phyloP scores from a whole-genome alignment of 2,113 vertebrate genomes.

The Pao palembangensis region DNA sequence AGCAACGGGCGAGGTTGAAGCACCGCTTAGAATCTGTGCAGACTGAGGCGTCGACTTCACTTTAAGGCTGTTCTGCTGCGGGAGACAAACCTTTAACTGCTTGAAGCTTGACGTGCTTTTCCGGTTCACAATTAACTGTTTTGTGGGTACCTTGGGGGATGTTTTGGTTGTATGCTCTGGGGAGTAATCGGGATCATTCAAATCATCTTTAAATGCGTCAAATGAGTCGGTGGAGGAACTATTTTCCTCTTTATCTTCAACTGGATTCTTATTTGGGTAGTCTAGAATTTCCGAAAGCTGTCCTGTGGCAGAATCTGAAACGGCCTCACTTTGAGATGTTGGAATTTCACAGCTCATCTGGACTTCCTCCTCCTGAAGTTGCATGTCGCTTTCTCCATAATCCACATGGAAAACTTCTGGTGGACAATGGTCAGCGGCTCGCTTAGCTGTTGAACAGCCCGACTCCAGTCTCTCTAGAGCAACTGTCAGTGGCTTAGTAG shows the following conservation, averaged over 20 bases:
- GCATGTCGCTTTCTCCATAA: slow-evolving; percentile 21
- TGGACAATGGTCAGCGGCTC: neutral
- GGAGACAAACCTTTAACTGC: slow-evolving; percentile 20
- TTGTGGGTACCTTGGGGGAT: slow-evolving; percentile 11
- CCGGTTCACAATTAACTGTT: slow-evolving; percentile 14
- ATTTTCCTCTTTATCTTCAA: slow-evolving; percentile 13
- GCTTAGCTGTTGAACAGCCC: slow-evolving; percentile 9
- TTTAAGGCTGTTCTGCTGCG: slow-evolving; percentile 27
- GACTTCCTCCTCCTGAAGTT: slow-evolving; percentile 51
- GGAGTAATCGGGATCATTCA: slow-evolving; percentile 61
- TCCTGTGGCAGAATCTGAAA: slow-evolving; percentile 54
- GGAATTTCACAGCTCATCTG: slow-evolving; percentile 21
- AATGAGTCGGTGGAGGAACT: slow-evolving; percentile 44
- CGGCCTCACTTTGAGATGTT: slow-evolving; percentile 18
- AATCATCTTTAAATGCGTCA: slow-evolving; percentile 59
- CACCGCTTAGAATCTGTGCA: slow-evolving; percentile 1
- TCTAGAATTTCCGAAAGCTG: slow-evolving; percentile 36
- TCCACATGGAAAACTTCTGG: slow-evolving; percentile 19
- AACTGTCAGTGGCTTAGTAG: slow-evolving; percentile 42
- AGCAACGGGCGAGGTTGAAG: slow-evolving; percentile 3
- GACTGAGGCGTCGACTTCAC: slow-evolving; percentile 27
- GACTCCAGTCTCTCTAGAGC: slow-evolving; percentile 59
- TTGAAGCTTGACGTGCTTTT: slow-evolving; percentile 24
- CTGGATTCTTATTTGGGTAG: neutral
- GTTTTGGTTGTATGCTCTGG: slow-evolving; percentile 36